These are phyloP conservation scores for Xiphydria camelus DNA, from an alignment of 2,888 invertebrate genomes.

Conservation along the genomic window DNA sequence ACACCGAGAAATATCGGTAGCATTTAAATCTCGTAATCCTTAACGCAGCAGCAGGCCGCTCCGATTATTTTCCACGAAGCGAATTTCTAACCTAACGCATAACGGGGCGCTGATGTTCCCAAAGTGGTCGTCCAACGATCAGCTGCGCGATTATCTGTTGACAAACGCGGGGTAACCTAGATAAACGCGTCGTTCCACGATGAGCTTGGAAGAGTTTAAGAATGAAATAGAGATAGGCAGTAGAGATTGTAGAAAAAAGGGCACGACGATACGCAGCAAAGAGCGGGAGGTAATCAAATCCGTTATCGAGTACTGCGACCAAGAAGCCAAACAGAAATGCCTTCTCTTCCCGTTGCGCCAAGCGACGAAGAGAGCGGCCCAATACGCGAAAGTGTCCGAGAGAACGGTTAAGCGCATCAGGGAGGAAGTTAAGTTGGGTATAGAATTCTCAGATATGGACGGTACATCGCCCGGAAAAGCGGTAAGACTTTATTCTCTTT, in stretches of 20 bases:
- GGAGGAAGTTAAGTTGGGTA: conserved; percentile 18
- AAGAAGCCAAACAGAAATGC: conserved; percentile 19
- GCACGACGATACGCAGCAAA: conserved; percentile 18
- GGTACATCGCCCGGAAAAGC: conserved; percentile 7
- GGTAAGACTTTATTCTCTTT: conserved; percentile 20
- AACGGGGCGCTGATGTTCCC: too few species aligned
- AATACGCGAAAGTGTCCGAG: conserved; percentile 20
- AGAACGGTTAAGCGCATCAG: conserved; percentile 20
- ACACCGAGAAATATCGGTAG: too few species aligned
- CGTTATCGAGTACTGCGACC: conserved; percentile 20
- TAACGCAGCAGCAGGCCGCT: too few species aligned
- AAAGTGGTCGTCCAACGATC: too few species aligned
- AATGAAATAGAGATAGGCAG: conserved; percentile 15
- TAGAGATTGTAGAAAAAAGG: conserved; percentile 17
- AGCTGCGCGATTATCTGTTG: too few species aligned
- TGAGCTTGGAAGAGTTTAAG: conserved; percentile 20
- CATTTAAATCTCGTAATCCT: too few species aligned
- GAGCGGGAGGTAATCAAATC: conserved; percentile 20
- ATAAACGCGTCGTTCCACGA: too few species aligned
- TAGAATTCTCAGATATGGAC: conserved; percentile 19
- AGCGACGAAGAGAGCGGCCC: conserved; percentile 22
- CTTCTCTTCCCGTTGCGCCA: conserved; percentile 17
- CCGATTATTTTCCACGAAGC: too few species aligned
- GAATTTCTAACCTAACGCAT: too few species aligned
- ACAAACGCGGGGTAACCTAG: too few species aligned